Evolutionary conservation across 2,113 vertebrate genomes (phyloP).

Genomic region (Leptocoma aspasia): DNA sequence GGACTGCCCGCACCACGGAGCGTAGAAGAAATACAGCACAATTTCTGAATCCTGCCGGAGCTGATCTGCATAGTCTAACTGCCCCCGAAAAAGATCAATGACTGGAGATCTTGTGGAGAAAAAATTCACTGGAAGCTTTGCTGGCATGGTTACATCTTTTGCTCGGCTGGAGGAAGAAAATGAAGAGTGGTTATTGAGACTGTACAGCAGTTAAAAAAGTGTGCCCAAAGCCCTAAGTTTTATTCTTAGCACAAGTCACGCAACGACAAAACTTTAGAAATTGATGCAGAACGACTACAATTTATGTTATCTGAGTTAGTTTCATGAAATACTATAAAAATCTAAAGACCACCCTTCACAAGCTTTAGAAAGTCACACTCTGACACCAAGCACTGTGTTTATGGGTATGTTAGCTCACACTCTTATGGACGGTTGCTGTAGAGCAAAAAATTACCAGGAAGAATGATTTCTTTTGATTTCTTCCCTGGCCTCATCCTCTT

Average conservation of each 20-base stretch:
- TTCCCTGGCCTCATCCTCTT: constrained; percentile 56
- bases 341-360: background rate
- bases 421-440: background rate
- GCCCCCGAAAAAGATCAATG: constrained; percentile 91
- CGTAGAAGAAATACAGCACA: constrained; percentile 89
- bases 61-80: constrained; percentile 87
- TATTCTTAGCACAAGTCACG: background rate
- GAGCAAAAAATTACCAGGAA: constrained; percentile 21
- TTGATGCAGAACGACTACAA: background rate
- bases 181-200: background rate
- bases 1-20: constrained; percentile 96
- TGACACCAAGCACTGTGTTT: background rate
- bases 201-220: background rate
- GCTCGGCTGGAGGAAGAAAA: constrained; percentile 78
- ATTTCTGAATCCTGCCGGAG: constrained; percentile 84
- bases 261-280: background rate
- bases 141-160: constrained; percentile 86
- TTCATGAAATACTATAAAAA: background rate
- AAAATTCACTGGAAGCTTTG: constrained; percentile 86
- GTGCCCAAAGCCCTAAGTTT: background rate
- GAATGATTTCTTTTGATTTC: constrained; percentile 38
- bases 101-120: constrained; percentile 84
- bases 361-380: background rate
- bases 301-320: background rate
- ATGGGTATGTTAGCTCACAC: background rate